These are phyloP conservation scores for Atta texana DNA, from an alignment of 1,140 invertebrate species.

Conservation along the genomic window DNA sequence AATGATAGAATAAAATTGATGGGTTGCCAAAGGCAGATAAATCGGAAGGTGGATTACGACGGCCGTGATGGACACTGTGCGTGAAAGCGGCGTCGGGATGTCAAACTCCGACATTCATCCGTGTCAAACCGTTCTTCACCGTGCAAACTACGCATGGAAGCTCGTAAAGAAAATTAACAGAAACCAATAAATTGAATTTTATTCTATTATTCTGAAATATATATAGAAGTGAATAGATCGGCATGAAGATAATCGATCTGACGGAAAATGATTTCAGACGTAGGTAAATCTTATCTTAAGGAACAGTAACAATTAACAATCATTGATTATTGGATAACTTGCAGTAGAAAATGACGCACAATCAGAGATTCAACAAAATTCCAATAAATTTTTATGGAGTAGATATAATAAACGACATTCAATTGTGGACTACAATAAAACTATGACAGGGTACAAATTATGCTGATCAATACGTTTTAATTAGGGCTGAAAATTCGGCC, in stretches of 20 bases:
- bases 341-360: not conserved
- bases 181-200: slow-evolving; percentile 7
- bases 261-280: not conserved
- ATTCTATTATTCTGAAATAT: not conserved
- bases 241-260: not conserved
- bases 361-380: not conserved
- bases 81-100: slow-evolving; percentile 37
- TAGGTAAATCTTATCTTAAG: not conserved
- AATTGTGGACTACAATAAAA: not conserved
- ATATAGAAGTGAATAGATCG: not conserved
- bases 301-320: not conserved
- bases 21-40: slow-evolving; percentile 27
- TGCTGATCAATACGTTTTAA: not conserved
- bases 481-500: not conserved
- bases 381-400: not conserved
- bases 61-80: slow-evolving; percentile 37
- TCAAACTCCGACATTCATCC: slow-evolving; percentile 24
- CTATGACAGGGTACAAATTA: not conserved
- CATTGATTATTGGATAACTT: not conserved
- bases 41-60: slow-evolving; percentile 32
- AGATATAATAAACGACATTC: not conserved
- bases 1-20: slow-evolving; percentile 10
- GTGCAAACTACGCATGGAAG: not conserved
- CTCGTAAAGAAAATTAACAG: not conserved
- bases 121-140: not conserved